Percentiles rank a stretch among this genome's conserved stretches.
Conservation (phyloP, 2,113 vertebrate genomes). For the Amphiprion percula region DNA sequence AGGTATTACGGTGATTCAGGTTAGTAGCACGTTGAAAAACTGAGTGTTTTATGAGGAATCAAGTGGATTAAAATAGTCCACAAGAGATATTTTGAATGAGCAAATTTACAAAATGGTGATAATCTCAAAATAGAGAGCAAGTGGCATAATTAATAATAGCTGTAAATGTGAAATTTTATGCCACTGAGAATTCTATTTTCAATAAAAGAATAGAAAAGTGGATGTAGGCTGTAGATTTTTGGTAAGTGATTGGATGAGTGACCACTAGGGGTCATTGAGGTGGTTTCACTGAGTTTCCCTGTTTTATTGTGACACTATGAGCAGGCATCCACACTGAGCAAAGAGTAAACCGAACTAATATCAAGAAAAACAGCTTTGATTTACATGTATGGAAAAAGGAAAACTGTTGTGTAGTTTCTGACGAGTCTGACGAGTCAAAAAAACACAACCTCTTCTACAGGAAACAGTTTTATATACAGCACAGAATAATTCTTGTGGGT, state of each 20-base stretch:
- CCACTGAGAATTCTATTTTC: not conserved
- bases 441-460: too few species aligned
- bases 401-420: not conserved
- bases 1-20: not conserved
- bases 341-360: too few species aligned
- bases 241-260: constrained; percentile 24
- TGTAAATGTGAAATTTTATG: not conserved
- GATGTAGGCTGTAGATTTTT: not conserved
- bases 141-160: not conserved
- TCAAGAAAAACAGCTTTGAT: too few species aligned
- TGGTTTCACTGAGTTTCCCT: constrained; percentile 18
- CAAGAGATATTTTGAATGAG: too few species aligned
- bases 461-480: not conserved
- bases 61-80: too few species aligned
- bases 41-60: too few species aligned
- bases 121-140: too few species aligned
- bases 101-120: too few species aligned
- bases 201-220: not conserved
- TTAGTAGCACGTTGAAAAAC: not conserved
- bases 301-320: not conserved
- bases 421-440: not conserved
- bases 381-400: not conserved
- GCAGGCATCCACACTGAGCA: too few species aligned
- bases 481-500: not conserved
- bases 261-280: constrained; percentile 70